phyloP scores from a whole-genome alignment of 2,113 vertebrate species.

The Noctilio leporinus region DNA sequence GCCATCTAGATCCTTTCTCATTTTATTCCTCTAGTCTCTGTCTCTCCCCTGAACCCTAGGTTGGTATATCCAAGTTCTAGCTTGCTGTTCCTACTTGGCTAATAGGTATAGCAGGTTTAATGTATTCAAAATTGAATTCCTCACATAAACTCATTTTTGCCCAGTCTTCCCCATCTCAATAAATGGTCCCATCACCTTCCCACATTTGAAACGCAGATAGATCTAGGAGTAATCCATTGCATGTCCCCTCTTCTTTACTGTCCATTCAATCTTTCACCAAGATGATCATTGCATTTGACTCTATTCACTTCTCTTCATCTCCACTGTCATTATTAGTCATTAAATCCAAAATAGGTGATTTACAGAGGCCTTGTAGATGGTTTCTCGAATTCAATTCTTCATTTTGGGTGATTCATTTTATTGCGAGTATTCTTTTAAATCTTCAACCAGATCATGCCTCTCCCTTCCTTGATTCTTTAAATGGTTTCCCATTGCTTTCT shows the following conservation, averaged over 20 bases:
- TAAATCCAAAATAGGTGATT: background rate
- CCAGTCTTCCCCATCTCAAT: background rate
- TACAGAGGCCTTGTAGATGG: background rate
- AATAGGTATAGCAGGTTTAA: background rate
- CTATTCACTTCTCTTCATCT: background rate
- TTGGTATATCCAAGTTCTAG: background rate
- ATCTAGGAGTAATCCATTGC: background rate
- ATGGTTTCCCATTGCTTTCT: background rate
- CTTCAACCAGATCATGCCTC: background rate
- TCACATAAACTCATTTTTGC: background rate
- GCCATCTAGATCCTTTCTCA: background rate
- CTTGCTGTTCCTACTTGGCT: background rate
- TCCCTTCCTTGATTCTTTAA: background rate
- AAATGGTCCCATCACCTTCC: background rate
- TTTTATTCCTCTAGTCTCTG: background rate
- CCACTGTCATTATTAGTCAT: background rate
- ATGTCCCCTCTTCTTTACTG: background rate
- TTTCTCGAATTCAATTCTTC: constrained; percentile 10
- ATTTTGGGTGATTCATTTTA: background rate
- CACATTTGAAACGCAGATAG: background rate
- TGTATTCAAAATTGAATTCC: background rate
- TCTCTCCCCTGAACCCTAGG: background rate
- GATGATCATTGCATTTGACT: background rate
- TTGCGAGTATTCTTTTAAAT: background rate
- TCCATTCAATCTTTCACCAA: background rate